A percentile compares a stretch with the other conserved stretches of the same genome.
phyloP scores from a whole-genome alignment of 2,888 invertebrate genomes.

The Prostheceraeus crozeri region DNA sequence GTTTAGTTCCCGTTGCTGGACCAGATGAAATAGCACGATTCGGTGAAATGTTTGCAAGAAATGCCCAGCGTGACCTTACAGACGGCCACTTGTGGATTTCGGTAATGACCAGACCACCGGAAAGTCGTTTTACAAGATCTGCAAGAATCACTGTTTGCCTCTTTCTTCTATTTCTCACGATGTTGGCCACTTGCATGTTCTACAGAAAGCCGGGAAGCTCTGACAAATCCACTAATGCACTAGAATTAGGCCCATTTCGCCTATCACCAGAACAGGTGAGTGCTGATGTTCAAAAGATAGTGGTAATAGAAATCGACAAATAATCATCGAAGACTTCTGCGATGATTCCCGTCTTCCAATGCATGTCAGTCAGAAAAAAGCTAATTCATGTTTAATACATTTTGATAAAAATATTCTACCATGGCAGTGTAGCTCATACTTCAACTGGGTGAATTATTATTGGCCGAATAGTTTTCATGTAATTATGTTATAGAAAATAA shows the following conservation, averaged over 20 bases:
- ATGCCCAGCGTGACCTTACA: slow-evolving; percentile 54
- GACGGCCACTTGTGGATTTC: slow-evolving; percentile 61
- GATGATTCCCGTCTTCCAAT: too few species aligned
- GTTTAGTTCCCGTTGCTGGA: slow-evolving; percentile 58
- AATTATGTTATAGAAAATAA: too few species aligned
- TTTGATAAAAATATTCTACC: too few species aligned
- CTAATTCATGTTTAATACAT: too few species aligned
- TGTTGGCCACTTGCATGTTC: slow-evolving; percentile 60
- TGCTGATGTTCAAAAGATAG: too few species aligned
- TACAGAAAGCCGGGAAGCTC: slow-evolving; percentile 50
- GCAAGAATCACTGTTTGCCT: slow-evolving; percentile 59
- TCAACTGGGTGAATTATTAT: too few species aligned
- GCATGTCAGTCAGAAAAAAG: too few species aligned
- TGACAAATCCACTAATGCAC: slow-evolving; percentile 44
- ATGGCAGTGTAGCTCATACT: too few species aligned
- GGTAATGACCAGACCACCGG: slow-evolving; percentile 58
- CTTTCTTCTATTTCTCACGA: slow-evolving; percentile 58
- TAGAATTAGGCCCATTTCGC: slow-evolving; percentile 58
- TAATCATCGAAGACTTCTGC: too few species aligned
- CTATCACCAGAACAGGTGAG: slow-evolving; percentile 57
- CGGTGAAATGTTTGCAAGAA: slow-evolving; percentile 56
- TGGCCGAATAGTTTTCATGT: too few species aligned
- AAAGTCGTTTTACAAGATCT: slow-evolving; percentile 57
- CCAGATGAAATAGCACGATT: slow-evolving; percentile 57
- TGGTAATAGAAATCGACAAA: too few species aligned